These are phyloP conservation scores for Pelusios castaneus DNA, from an alignment of 2,113 vertebrate species.

Conservation along the genomic window DNA sequence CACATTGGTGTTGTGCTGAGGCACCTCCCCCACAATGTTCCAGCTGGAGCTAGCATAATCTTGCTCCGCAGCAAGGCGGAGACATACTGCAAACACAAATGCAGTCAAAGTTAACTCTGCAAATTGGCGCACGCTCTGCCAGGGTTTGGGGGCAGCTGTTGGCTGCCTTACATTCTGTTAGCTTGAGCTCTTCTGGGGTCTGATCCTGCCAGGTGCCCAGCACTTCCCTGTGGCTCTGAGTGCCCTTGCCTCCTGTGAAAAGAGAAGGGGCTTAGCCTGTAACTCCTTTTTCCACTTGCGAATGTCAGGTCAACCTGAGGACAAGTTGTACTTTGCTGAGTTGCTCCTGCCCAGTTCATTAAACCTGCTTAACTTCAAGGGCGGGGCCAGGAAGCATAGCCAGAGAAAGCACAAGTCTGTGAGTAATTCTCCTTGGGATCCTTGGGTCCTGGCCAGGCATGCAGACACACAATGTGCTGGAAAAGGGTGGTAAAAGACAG, in stretches of 20 bases:
- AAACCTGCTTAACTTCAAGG: not conserved
- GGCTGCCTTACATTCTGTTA: not conserved
- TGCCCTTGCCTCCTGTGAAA: not conserved
- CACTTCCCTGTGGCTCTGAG: not conserved
- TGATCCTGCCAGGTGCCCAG: not conserved
- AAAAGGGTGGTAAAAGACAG: not conserved
- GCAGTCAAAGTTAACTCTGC: not conserved
- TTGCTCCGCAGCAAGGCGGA: not conserved
- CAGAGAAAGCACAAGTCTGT: not conserved
- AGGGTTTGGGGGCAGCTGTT: not conserved
- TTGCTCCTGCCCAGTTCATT: not conserved
- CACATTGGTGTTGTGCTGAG: not conserved
- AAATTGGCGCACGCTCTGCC: not conserved
- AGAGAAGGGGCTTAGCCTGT: rapidly evolving
- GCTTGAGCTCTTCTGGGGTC: not conserved
- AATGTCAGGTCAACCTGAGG: not conserved
- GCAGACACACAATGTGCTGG: not conserved
- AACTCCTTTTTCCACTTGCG: not conserved
- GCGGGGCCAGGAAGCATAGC: no score
- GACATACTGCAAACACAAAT: not conserved
- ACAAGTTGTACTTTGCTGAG: not conserved
- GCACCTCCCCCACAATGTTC: not conserved
- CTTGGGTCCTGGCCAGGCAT: not conserved
- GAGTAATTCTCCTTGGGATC: not conserved
- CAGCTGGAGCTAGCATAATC: not conserved